phyloP scores from a whole-genome alignment of 2,888 invertebrate genomes.

The Pemphredon lugubris region DNA sequence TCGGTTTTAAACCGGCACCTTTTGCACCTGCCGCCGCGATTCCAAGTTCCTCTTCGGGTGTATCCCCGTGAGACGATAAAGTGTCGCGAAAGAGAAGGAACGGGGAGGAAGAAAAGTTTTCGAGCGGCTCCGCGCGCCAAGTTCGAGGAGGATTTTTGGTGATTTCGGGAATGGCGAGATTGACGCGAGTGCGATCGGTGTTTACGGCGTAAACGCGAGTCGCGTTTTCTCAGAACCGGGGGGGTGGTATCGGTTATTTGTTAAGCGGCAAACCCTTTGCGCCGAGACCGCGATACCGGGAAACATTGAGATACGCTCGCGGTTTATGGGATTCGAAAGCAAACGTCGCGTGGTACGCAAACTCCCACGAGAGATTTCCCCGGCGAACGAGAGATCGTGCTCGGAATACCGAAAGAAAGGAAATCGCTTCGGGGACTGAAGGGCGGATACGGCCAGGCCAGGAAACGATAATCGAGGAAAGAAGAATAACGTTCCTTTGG shows the following conservation, averaged over 20 bases:
- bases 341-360: too few species aligned
- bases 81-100: too few species aligned
- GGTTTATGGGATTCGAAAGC: not conserved
- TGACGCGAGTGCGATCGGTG: constrained; percentile 7
- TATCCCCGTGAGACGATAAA: not conserved
- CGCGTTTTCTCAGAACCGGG: constrained; percentile 2
- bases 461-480: too few species aligned
- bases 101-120: too few species aligned
- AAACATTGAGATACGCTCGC: constrained; percentile 1
- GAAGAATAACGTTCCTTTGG: too few species aligned
- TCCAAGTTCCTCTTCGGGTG: constrained; percentile 41
- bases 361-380: too few species aligned
- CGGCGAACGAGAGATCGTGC: too few species aligned
- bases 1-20: constrained; percentile 45
- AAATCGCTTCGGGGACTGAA: too few species aligned
- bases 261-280: constrained; percentile 42
- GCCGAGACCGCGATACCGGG: not conserved
- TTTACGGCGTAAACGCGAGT: constrained; percentile 24
- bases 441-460: too few species aligned
- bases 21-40: constrained; percentile 58
- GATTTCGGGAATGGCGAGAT: not conserved
- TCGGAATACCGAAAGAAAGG: too few species aligned
- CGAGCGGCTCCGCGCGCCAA: too few species aligned
- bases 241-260: constrained; percentile 27
- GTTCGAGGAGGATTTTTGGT: not conserved